phyloP scores from a whole-genome alignment of 1,140 invertebrate genomes.

The Brachionus koreanus region DNA sequence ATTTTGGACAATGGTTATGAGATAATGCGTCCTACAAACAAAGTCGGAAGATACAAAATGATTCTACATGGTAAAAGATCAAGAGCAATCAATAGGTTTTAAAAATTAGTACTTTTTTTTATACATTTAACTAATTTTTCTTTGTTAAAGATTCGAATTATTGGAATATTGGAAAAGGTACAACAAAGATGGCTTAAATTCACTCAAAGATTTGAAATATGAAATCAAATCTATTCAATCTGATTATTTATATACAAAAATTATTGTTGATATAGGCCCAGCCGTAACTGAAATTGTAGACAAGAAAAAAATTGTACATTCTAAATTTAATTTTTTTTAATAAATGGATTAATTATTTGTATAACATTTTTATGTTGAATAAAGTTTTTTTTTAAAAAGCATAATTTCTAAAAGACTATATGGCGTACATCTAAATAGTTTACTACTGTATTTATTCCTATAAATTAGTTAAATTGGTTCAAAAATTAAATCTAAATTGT shows the following conservation, averaged over 20 bases:
- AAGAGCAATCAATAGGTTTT: conserved; percentile 52
- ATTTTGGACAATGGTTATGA: background rate
- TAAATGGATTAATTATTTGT: background rate
- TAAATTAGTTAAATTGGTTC: too few species aligned
- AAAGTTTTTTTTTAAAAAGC: too few species aligned
- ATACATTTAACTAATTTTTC: background rate
- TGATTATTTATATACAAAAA: conserved; percentile 57
- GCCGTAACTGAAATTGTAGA: background rate
- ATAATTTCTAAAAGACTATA: too few species aligned
- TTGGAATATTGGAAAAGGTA: conserved; percentile 48
- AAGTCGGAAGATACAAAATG: conserved; percentile 58
- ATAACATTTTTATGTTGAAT: background rate
- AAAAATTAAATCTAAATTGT: too few species aligned
- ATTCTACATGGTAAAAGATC: conserved; percentile 53
- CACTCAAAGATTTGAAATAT: conserved; percentile 60
- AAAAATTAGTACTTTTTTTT: background rate
- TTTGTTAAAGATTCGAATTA: conserved; percentile 17
- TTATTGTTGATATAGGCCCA: conserved; percentile 59
- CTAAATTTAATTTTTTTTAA: conserved; percentile 4
- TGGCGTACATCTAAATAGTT: too few species aligned
- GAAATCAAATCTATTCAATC: conserved; percentile 51
- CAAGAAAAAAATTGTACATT: background rate
- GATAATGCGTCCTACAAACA: conserved; percentile 52
- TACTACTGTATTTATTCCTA: too few species aligned
- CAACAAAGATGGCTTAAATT: conserved; percentile 57